These are phyloP conservation scores for Cantharis flavilabris DNA, from an alignment of 2,888 invertebrate species.

Conservation along the genomic window DNA sequence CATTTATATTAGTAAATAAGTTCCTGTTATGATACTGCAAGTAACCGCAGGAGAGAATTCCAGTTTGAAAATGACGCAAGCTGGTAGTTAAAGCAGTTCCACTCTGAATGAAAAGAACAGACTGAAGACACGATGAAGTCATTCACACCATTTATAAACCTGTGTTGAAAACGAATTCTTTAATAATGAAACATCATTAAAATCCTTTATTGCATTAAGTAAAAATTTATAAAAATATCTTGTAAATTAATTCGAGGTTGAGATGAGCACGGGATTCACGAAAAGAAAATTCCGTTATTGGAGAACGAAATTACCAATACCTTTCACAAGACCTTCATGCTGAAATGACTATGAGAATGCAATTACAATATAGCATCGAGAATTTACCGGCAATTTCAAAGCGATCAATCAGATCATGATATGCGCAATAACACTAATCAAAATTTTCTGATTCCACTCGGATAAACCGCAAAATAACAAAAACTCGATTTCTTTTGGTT, in stretches of 20 bases:
- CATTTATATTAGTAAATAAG: not conserved
- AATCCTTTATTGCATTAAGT: not conserved
- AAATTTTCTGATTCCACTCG: not conserved
- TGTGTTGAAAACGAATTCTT: conserved; percentile 19
- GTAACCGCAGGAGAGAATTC: conserved; percentile 6
- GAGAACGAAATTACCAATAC: conserved; percentile 8
- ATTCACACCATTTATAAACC: conserved; percentile 16
- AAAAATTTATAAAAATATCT: not conserved
- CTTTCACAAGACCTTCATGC: conserved; percentile 22
- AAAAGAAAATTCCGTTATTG: conserved; percentile 19
- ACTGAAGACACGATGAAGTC: conserved; percentile 23
- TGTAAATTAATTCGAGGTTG: conserved; percentile 7
- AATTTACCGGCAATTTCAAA: conserved; percentile 4
- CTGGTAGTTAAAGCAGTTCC: conserved; percentile 15
- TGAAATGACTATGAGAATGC: conserved; percentile 17
- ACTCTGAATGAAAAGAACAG: conserved; percentile 27
- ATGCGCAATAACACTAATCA: not conserved
- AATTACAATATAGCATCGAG: conserved; percentile 1
- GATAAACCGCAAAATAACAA: not conserved
- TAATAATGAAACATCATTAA: not conserved
- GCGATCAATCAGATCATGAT: not conserved
- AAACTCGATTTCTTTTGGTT: not conserved
- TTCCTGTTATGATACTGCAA: conserved; percentile 1
- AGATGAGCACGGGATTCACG: conserved; percentile 22
- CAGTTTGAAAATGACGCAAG: conserved; percentile 23